phyloP scores from a whole-genome alignment of 2,888 invertebrate species.

The Spodoptera exigua region DNA sequence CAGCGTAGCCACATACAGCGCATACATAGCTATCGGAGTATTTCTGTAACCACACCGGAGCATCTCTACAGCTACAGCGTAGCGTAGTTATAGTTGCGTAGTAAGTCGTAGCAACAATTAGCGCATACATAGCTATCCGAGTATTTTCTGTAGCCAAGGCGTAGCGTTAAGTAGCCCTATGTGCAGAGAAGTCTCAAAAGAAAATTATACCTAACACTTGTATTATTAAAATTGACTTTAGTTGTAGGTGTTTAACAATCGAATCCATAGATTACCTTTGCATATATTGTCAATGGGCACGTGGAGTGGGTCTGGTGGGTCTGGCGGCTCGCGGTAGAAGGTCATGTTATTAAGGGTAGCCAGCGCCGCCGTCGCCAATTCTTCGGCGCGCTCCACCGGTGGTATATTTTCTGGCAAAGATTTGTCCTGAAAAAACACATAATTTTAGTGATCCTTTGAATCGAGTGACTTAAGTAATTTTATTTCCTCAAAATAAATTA shows the following conservation, averaged over 20 bases:
- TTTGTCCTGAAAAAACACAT: conserved; percentile 42
- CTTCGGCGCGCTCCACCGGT: conserved; percentile 87
- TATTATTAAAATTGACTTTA: too few species aligned
- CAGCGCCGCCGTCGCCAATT: conserved; percentile 93
- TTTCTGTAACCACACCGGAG: too few species aligned
- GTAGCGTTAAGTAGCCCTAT: not conserved
- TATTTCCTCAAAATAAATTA: too few species aligned
- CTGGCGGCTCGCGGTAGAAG: conserved; percentile 90
- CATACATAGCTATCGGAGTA: too few species aligned
- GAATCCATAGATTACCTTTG: conserved; percentile 64
- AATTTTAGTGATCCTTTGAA: not conserved
- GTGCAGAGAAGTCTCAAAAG: too few species aligned
- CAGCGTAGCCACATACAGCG: too few species aligned
- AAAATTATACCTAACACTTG: too few species aligned
- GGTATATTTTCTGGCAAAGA: conserved; percentile 57
- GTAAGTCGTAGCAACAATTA: not conserved
- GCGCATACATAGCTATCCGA: conserved; percentile 7
- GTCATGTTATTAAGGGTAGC: conserved; percentile 96
- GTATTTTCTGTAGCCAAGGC: not conserved
- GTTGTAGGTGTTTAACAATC: too few species aligned
- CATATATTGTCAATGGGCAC: conserved; percentile 94
- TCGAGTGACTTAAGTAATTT: too few species aligned
- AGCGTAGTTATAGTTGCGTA: not conserved
- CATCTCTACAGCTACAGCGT: not conserved
- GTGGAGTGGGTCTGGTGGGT: conserved; percentile 90